These are phyloP conservation scores for Trachymyrmex septentrionalis DNA, from an alignment of 1,140 invertebrate genomes.

Conservation along the genomic window DNA sequence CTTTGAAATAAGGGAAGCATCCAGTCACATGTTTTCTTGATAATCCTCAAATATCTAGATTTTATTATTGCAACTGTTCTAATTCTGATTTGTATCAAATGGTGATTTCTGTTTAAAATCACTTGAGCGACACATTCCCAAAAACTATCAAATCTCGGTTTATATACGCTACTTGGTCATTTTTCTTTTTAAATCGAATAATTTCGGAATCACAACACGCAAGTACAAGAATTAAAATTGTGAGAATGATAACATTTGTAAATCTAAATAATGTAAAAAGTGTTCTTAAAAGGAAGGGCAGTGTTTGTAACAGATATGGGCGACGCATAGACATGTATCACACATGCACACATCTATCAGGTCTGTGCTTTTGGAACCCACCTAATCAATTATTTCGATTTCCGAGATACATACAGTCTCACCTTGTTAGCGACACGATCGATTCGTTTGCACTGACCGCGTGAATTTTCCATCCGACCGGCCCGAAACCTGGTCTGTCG, in stretches of 20 bases:
- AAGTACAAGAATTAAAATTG: background rate
- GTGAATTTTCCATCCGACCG: slow-evolving; percentile 13
- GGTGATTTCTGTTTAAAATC: background rate
- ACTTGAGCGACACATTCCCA: background rate
- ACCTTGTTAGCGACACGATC: slow-evolving; percentile 18
- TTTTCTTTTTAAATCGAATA: background rate
- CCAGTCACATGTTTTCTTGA: background rate
- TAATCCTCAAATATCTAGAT: background rate
- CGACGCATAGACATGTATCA: background rate
- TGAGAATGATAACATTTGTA: background rate
- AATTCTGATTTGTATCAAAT: background rate
- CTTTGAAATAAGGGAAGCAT: background rate
- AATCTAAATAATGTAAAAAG: background rate
- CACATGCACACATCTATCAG: background rate
- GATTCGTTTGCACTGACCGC: background rate
- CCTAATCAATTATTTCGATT: background rate
- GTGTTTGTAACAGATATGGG: too few relatives aligned
- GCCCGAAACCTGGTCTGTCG: background rate
- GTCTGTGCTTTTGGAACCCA: background rate
- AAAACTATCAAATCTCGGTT: background rate
- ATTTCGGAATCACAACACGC: background rate
- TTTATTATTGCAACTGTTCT: background rate
- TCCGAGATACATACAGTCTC: background rate
- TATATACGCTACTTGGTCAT: background rate
- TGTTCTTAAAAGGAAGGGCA: background rate